Percentiles rank a stretch among this genome's conserved stretches.
Conservation (phyloP, 2,888 invertebrate species). For the Heliconius hortense region DNA sequence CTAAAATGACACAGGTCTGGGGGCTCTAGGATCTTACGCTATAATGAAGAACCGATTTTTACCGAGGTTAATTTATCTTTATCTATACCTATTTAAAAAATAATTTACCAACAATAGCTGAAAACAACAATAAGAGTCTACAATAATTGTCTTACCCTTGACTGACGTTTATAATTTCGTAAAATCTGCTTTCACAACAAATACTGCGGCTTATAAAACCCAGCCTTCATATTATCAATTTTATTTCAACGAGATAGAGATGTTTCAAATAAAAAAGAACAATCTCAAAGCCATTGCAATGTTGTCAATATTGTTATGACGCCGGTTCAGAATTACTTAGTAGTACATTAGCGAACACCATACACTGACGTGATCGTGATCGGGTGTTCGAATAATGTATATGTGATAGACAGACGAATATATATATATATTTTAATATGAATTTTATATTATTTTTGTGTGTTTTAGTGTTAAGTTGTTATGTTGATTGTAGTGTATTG, state of each 20-base stretch:
- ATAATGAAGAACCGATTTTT: no score
- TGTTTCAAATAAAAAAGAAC: background rate
- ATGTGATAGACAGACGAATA: conserved; percentile 27
- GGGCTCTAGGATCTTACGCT: no score
- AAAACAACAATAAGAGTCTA: background rate
- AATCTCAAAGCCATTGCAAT: background rate
- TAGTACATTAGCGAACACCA: conserved; percentile 39
- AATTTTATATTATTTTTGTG: conserved; percentile 1
- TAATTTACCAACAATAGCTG: background rate
- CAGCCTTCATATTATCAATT: background rate
- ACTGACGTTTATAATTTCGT: conserved; percentile 16
- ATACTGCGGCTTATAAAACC: background rate
- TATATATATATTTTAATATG: background rate
- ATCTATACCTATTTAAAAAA: background rate
- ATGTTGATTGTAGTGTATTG: conserved; percentile 27
- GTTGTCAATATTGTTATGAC: conserved; percentile 11
- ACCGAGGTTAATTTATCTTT: background rate
- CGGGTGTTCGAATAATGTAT: background rate
- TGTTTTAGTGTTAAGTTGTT: conserved; percentile 23
- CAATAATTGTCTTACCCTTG: background rate
- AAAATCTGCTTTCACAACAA: conserved; percentile 21
- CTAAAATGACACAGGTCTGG: no score
- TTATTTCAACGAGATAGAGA: conserved; percentile 23
- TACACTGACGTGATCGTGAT: conserved; percentile 32
- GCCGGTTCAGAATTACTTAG: conserved; percentile 31